Base-by-base conservation (phyloP, 2,113 vertebrate genomes). In the Semicossyphus pulcher region DNA sequence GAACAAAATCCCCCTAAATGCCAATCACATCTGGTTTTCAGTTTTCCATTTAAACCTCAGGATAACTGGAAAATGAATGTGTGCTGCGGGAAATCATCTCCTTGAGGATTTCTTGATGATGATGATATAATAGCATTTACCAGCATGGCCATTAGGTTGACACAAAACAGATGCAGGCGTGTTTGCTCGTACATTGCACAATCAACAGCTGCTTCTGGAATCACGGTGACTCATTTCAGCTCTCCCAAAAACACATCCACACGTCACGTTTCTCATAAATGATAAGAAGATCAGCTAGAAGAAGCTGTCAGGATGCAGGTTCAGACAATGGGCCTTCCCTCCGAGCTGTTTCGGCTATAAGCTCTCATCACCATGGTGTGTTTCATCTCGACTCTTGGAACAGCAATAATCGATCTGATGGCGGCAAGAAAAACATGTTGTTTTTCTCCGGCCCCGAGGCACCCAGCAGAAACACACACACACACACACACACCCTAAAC, bases 351-450 rank as follows among this genome's bases (percentile, higher is more conserved):
- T 28, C 3, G 36, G 76, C 72, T 54, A 72, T 81, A 75, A 83
- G 67, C 68, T 79, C 61, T 63, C 62, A 52, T 88, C 66, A 80
- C 78, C 61, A 59, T 41, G 36, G 10, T 37, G 45, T 60, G 62
- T 78, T 86, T 79, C 68, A 85, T 86, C 64, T 64, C 20, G 16
- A 73, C 72, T 75, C 64, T 67, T 83, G 68, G 61, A 86, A 87
- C 61, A 80, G 49, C 60, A 83, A 81, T 88, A 88, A 87, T 86
- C 53, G 42, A 89, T 83, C 64, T 72, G 58, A 87, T 83, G 87
- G 68, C 80, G 75, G 72, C 45, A 36, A 83, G 70, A 68, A 80
- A 77, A 88, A 77, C 82, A 84, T 76, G 87, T 73, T 84, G 80
- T 82, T 78, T 83, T 67, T 67, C 78, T 78, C 59, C 42, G 76